These are phyloP conservation scores for Volucella bombylans DNA, from an alignment of 2,888 invertebrate species.

Conservation along the genomic window DNA sequence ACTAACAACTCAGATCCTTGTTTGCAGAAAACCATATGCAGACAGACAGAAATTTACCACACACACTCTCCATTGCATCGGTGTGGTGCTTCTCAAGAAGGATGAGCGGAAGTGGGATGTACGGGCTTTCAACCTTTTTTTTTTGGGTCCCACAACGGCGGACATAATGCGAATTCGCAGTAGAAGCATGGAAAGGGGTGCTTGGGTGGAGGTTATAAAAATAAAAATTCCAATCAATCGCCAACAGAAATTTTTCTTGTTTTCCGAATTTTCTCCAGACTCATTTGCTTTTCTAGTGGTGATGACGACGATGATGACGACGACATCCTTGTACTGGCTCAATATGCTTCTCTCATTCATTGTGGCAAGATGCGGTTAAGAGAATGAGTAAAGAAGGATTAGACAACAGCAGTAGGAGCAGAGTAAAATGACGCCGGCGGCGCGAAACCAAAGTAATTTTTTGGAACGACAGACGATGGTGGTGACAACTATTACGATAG, in stretches of 20 bases:
- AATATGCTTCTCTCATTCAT: conserved; percentile 48
- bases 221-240: conserved; percentile 74
- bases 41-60: conserved; percentile 72
- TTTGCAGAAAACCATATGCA: conserved; percentile 68
- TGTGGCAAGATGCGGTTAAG: background rate
- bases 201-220: conserved; percentile 43
- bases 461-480: conserved; percentile 44
- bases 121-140: conserved; percentile 54
- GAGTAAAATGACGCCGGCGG: conserved; percentile 61
- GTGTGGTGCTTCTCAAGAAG: conserved; percentile 42
- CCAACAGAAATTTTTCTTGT: conserved; percentile 74
- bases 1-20: conserved; percentile 70
- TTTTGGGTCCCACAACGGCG: conserved; percentile 58
- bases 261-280: conserved; percentile 64
- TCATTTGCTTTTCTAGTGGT: conserved; percentile 52
- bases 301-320: conserved; percentile 4
- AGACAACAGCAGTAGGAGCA: background rate
- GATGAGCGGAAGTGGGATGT: conserved; percentile 57
- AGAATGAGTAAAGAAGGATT: conserved; percentile 43
- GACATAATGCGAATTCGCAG: conserved; percentile 39
- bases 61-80: conserved; percentile 11
- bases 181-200: background rate
- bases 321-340: conserved; percentile 15
- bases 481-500: conserved; percentile 48
- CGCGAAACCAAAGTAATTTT: conserved; percentile 69